Percentiles rank a stretch among this genome's conserved stretches.
phyloP scores from a whole-genome alignment of 1,140 invertebrate genomes.

The Nymphalis io region DNA sequence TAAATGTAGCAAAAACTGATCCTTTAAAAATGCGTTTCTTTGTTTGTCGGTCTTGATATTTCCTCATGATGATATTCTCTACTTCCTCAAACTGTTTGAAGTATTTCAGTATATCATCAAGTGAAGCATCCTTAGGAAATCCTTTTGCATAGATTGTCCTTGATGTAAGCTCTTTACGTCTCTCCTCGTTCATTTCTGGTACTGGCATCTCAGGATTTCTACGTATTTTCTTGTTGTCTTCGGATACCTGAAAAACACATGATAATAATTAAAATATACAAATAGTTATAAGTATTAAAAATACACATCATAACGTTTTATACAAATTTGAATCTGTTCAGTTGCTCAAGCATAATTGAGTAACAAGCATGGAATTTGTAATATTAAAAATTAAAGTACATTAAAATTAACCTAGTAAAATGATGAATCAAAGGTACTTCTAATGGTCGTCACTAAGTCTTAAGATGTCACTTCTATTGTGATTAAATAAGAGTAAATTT shows the following conservation, averaged over 20 bases:
- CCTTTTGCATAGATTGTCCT: constrained; percentile 95
- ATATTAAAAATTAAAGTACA: not conserved
- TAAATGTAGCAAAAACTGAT: constrained; percentile 93
- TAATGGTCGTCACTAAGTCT: too few relatives aligned
- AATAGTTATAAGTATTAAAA: too few relatives aligned
- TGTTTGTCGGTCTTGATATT: constrained; percentile 84
- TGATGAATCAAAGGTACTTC: too few relatives aligned
- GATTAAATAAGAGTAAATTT: too few relatives aligned
- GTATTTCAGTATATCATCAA: constrained; percentile 89
- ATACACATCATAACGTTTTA: not conserved
- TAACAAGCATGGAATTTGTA: not conserved
- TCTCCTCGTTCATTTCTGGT: constrained; percentile 92
- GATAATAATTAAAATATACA: not conserved
- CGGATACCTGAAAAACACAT: constrained; percentile 83
- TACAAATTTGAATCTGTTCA: not conserved
- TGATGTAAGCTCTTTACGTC: constrained; percentile 87
- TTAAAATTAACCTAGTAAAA: too few relatives aligned
- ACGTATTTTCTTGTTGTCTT: constrained; percentile 91
- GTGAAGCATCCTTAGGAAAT: constrained; percentile 86
- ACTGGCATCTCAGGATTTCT: constrained; percentile 88
- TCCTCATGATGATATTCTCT: constrained; percentile 89
- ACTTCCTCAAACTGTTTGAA: constrained; percentile 87
- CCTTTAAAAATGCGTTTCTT: constrained; percentile 91
- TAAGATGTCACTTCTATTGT: too few relatives aligned
- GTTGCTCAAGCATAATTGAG: not conserved